A percentile compares a stretch with the other conserved stretches of the same genome.
phyloP scores from a whole-genome alignment of 2,797 vertebrate genomes.

The Balearica regulorum region DNA sequence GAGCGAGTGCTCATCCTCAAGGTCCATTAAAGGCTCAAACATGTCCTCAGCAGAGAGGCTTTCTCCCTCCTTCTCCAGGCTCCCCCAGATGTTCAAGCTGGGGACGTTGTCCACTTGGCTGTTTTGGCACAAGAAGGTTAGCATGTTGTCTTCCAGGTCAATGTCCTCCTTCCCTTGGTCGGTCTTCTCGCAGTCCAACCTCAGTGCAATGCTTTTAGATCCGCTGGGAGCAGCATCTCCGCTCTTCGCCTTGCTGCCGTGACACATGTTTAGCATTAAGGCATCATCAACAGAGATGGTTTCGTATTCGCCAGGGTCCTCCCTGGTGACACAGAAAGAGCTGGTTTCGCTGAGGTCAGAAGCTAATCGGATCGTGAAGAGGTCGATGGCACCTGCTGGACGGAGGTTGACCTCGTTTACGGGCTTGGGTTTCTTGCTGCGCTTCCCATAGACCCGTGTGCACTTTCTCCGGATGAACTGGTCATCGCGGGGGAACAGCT shows the following conservation, averaged over 20 bases:
- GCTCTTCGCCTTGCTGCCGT: conserved; percentile 70
- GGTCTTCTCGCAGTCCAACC: not conserved
- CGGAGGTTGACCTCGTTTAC: not conserved
- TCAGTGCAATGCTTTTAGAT: conserved; percentile 22
- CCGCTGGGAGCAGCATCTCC: conserved; percentile 30
- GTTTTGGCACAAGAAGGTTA: conserved; percentile 68
- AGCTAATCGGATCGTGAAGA: conserved; percentile 63
- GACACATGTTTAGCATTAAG: conserved; percentile 84
- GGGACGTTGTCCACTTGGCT: conserved; percentile 61
- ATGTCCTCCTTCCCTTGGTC: conserved; percentile 45
- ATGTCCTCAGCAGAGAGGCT: conserved; percentile 53
- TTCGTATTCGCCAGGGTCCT: conserved; percentile 81
- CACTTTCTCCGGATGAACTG: conserved; percentile 86
- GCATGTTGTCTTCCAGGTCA: conserved; percentile 49
- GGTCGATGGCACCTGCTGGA: conserved; percentile 16
- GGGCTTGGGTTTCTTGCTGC: conserved; percentile 78
- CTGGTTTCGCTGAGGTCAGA: conserved; percentile 72
- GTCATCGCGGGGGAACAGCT: conserved; percentile 87
- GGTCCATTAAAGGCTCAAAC: conserved; percentile 64
- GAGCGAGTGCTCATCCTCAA: conserved; percentile 63
- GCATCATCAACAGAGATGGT: conserved; percentile 82
- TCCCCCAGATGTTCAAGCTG: conserved; percentile 73
- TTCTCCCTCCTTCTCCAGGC: conserved; percentile 59
- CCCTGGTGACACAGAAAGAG: conserved; percentile 72
- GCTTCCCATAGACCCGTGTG: conserved; percentile 88